Base-by-base conservation (phyloP, 2,113 vertebrate species). In the Trematocara variabile region DNA sequence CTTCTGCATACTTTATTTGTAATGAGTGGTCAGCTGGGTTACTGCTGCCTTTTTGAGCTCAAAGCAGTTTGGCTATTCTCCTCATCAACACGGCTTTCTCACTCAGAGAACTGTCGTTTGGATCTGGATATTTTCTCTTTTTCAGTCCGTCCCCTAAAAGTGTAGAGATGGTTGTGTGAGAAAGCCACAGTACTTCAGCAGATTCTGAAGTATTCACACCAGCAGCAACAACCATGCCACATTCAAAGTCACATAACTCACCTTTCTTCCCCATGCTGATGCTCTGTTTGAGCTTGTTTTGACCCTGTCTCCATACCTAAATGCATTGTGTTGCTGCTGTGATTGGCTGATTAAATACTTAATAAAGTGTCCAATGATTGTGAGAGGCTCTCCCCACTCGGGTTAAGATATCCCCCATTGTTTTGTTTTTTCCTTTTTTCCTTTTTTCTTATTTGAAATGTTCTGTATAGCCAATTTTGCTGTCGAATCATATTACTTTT, bases 401-500 rank as follows among this genome's bases (percentile, higher is more conserved):
- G 14, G 22, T 54, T 44, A 65, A 70, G 20, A 81, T 52, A 50
- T 84, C 65, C 18, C 28, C 56, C 18, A 75, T 28, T 73, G 68
- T 73, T n/a, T 68, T 14, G 25, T 60, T 60, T 75, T 30, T 58
- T 10, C 6, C 6, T 9, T 80, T 87, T 65, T 79, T 2, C 50
- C 41, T 79, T 79, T 87, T 30, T 30, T 30, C 30, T 30, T 30
- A 30, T 30, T 30, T 30, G 5, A 30, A 30, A 30, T 30, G 75
- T 50, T 86, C 52, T 39, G 58, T 82, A 46, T 6, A 81, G 37
- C 2, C 9, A 2, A 39, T 78, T 88, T 83, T 83, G 79, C 83
- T 80, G 81, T 81, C 78, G 50, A 91, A 85, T 89, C 52, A 34
- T 63, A 82, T 87, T 82, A 73, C 75, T 83, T 86, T 54, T 82